These are phyloP conservation scores for Phalera bucephala DNA, from an alignment of 2,888 invertebrate species.

Conservation along the genomic window DNA sequence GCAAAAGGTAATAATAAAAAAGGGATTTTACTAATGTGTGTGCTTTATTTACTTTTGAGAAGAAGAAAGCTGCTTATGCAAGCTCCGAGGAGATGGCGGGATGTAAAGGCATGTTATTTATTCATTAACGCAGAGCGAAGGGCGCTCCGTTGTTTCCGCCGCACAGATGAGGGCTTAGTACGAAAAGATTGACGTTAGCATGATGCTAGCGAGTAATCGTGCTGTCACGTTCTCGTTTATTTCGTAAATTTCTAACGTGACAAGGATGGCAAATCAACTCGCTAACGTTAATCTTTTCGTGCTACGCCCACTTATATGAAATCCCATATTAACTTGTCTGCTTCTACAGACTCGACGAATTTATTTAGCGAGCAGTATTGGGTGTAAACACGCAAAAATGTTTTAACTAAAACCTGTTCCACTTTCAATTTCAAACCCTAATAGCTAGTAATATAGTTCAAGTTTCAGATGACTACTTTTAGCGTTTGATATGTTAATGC, in stretches of 20 bases:
- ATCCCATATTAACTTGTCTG: constrained; percentile 68
- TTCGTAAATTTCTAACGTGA: background rate
- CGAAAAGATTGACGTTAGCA: too few species aligned
- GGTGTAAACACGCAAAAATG: too few species aligned
- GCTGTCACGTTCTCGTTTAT: too few species aligned
- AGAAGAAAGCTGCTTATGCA: constrained; percentile 30
- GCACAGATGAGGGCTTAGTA: too few species aligned
- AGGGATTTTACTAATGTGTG: constrained; percentile 10
- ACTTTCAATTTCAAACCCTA: too few species aligned
- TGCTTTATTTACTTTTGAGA: constrained; percentile 18
- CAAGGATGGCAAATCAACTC: too few species aligned
- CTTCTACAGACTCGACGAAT: constrained; percentile 54
- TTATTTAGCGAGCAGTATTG: constrained; percentile 64
- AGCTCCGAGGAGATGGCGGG: constrained; percentile 31
- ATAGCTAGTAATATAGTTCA: too few species aligned
- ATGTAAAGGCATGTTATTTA: constrained; percentile 44
- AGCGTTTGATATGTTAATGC: too few species aligned
- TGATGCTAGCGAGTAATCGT: too few species aligned
- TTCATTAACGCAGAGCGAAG: constrained; percentile 48
- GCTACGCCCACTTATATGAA: constrained; percentile 38
- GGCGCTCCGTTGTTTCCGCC: constrained; percentile 40
- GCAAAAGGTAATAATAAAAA: constrained; percentile 12
- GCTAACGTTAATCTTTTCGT: too few species aligned
- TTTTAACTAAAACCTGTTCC: too few species aligned
- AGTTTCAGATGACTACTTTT: too few species aligned